A percentile compares a stretch with the other conserved stretches of the same genome.
phyloP scores from a whole-genome alignment of 2,888 invertebrate genomes.

The Cantharis lateralis region DNA sequence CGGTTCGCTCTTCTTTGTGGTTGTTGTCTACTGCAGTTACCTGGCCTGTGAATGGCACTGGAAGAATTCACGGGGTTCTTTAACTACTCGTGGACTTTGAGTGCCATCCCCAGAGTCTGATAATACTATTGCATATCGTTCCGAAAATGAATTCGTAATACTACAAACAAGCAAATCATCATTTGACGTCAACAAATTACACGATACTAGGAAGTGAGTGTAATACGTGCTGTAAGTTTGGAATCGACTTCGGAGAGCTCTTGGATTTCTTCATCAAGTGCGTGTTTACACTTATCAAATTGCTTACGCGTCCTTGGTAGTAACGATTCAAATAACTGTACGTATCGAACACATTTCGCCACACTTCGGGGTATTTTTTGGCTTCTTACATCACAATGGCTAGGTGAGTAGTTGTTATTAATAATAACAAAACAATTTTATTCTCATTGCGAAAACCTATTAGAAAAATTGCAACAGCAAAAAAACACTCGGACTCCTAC shows the following conservation, averaged over 20 bases:
- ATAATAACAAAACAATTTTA: neutral
- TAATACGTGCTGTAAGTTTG: slow-evolving; percentile 29
- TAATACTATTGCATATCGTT: neutral
- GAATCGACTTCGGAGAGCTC: slow-evolving; percentile 4
- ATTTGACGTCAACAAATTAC: slow-evolving; percentile 30
- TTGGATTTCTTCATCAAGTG: slow-evolving; percentile 12
- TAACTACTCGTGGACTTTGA: slow-evolving; percentile 70
- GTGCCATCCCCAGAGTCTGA: slow-evolving; percentile 64
- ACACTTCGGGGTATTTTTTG: neutral
- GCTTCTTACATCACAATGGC: neutral
- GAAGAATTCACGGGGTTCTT: slow-evolving; percentile 82
- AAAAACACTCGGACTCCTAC: neutral
- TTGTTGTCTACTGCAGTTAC: slow-evolving; percentile 16
- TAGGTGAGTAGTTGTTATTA: neutral
- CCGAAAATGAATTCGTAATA: neutral
- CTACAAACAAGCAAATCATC: slow-evolving; percentile 22
- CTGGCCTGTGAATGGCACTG: slow-evolving; percentile 79
- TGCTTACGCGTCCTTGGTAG: slow-evolving; percentile 7
- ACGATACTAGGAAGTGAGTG: slow-evolving; percentile 30
- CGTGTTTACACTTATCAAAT: slow-evolving; percentile 9
- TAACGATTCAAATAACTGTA: neutral
- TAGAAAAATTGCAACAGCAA: neutral
- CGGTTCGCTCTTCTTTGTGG: slow-evolving; percentile 37
- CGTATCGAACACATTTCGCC: slow-evolving; percentile 9
- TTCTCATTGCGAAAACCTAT: neutral